phyloP scores from a whole-genome alignment of 1,140 invertebrate species.

The Aphis gossypii region DNA sequence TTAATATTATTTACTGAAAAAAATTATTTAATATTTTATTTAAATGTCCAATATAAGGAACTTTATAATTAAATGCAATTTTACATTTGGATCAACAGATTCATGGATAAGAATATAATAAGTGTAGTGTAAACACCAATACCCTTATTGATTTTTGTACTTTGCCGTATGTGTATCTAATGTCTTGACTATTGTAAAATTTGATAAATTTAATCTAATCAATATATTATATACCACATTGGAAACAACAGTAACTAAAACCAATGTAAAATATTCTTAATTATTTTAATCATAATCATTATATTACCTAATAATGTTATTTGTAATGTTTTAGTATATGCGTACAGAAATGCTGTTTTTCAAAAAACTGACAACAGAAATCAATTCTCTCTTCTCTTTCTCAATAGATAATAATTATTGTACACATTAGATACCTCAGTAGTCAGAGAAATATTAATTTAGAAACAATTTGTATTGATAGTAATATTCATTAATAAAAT shows the following conservation, averaged over 20 bases:
- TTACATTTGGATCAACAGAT: too few relatives aligned
- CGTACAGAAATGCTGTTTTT: conserved; percentile 26
- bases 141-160: not conserved
- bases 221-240: not conserved
- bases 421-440: conserved; percentile 6
- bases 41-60: too few relatives aligned
- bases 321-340: conserved; percentile 25
- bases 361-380: conserved; percentile 22
- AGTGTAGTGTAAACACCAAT: too few relatives aligned
- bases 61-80: too few relatives aligned
- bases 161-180: not conserved
- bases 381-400: conserved; percentile 28
- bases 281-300: not conserved
- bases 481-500: conserved; percentile 18
- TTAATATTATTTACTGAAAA: too few relatives aligned
- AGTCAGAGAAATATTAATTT: not conserved
- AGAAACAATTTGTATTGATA: not conserved
- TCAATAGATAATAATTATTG: conserved; percentile 35
- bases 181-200: not conserved
- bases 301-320: not conserved
- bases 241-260: not conserved
- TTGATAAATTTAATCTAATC: not conserved
- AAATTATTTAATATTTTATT: too few relatives aligned
- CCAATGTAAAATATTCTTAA: not conserved
- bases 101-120: too few relatives aligned